Conservation (phyloP, 2,797 vertebrate genomes). For the Macrochelys suwanniensis region DNA sequence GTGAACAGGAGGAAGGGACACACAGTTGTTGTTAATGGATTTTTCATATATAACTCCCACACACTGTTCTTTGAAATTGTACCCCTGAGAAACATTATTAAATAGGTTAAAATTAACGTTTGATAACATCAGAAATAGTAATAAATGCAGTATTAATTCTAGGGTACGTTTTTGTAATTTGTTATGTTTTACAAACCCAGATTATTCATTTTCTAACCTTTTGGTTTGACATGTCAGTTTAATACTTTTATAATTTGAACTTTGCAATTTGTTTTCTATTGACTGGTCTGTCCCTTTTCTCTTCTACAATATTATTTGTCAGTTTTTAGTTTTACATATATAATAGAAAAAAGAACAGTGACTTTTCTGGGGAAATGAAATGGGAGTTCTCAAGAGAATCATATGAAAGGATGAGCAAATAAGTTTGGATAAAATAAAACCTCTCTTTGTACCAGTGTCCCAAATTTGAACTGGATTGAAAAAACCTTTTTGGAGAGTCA, state of each 20-base stretch:
- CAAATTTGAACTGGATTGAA: background rate
- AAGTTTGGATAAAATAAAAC: background rate
- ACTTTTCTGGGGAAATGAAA: background rate
- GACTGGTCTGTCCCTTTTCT: background rate
- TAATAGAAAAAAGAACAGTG: background rate
- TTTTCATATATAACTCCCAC: background rate
- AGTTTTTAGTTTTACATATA: background rate
- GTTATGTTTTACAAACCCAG: background rate
- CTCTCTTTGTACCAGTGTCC: background rate
- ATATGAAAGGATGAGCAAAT: background rate
- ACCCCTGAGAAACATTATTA: background rate
- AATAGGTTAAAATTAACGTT: background rate
- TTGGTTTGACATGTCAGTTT: background rate
- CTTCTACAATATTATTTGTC: background rate
- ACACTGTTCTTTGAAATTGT: background rate
- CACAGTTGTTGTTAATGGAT: accelerated
- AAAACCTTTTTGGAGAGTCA: background rate
- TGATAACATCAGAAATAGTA: background rate
- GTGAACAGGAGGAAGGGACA: background rate
- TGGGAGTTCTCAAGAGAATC: background rate
- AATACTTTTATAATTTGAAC: background rate
- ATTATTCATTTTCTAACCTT: conserved; percentile 23
- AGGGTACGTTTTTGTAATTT: accelerated
- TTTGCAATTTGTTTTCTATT: background rate
- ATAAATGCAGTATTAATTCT: background rate